Percentiles rank a stretch among this genome's conserved stretches.
phyloP scores from a whole-genome alignment of 2,888 invertebrate species.

The Euspilapteryx auroguttella region DNA sequence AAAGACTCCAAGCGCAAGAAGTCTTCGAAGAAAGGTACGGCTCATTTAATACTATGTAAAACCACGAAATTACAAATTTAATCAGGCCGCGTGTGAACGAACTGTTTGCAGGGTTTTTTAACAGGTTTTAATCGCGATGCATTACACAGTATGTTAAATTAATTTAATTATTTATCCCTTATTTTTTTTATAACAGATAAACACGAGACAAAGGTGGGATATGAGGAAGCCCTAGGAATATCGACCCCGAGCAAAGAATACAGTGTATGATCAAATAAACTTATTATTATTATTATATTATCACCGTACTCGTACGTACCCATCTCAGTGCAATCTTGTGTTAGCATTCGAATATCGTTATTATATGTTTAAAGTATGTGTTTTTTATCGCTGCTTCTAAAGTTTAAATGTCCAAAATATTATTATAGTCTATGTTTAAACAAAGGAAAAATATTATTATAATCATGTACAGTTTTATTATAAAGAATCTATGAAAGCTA shows the following conservation, averaged over 20 bases:
- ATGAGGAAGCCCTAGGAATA: conserved; percentile 89
- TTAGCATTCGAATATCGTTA: neutral
- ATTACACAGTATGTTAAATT: no score
- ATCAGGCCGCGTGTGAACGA: no score
- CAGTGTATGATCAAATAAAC: conserved; percentile 26
- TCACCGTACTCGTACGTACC: conserved; percentile 25
- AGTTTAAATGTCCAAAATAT: conserved; percentile 44
- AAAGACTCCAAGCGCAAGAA: conserved; percentile 38
- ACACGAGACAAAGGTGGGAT: conserved; percentile 69
- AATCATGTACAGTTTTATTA: conserved; percentile 54
- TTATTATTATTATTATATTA: conserved; percentile 23
- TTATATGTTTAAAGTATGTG: conserved; percentile 4
- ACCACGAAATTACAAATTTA: no score
- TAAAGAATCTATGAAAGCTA: conserved; percentile 25
- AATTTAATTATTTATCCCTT: no score
- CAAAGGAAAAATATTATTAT: conserved; percentile 32
- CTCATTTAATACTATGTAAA: neutral
- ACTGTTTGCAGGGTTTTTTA: no score
- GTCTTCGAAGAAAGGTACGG: conserved; percentile 41
- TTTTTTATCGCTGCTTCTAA: conserved; percentile 14
- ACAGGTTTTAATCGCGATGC: no score
- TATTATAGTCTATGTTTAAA: conserved; percentile 32
- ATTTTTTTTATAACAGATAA: conserved; percentile 32
- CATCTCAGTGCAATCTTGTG: conserved; percentile 31
- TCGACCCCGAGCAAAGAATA: conserved; percentile 88